Evolutionary conservation across 1,140 invertebrate genomes (phyloP), one percentile per base, ranked within the genome.

Genomic region (Diuraphis noxia): DNA sequence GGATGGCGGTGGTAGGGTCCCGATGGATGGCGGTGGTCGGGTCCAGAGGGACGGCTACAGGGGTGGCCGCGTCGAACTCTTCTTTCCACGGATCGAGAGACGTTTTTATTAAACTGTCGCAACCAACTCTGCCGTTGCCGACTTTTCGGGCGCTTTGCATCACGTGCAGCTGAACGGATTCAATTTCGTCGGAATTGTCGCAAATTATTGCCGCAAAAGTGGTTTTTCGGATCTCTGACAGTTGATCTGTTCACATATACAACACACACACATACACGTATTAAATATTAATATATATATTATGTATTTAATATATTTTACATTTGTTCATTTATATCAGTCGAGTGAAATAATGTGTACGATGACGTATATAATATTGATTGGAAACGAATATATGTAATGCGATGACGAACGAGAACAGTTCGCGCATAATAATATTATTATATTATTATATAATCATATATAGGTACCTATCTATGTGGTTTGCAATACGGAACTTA

Each of bases 191-290:
- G 1, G 97, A 96, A 94, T 98, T 99, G 92, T 98, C 96, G 93
- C 99, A 99, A 77, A 99, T 96, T 10, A 99, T 95, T 63, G 96
- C 95, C 0, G 98, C 96, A 30, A 99, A 94, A 2, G 96, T 96
- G 1, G 96, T 96, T 93, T 97, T 98, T 46, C 97, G 95, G 40
- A 99, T 96, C 93, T 99, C 96, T 19, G 94, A 93, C 9, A 99
- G 94, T 95, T 99, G 98, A 82, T 91, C 92, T 72, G 95, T 91
- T 79, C 41, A 4, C 25, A 89, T 52, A 46, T 6, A 72, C 36
- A 36, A 89, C 40, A 77, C n/a, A 41, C 87, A 34, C 25, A 77
- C n/a, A 41, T 56, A 34, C 25, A 43, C 30, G 9, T 40, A n/a
- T 34, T 21, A 49, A 49, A 49, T 49, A 63, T 13, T 41, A 63